Conservation (phyloP, 1,140 invertebrate species). For the Neodiprion fabricii region DNA sequence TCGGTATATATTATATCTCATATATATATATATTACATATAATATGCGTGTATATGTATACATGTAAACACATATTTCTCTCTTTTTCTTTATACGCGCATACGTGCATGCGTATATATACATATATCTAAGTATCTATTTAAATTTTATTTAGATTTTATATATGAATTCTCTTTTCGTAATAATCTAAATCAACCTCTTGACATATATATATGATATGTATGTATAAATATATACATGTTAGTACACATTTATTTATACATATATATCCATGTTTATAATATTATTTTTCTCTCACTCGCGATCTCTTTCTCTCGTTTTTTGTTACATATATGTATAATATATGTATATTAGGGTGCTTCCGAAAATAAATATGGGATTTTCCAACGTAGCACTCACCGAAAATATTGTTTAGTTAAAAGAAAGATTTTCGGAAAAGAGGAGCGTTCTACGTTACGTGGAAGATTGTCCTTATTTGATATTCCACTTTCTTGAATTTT, state of each 20-base stretch:
- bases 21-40: constrained; percentile 22
- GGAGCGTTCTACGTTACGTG: too few species aligned
- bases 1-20: constrained; percentile 19
- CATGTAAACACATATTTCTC: not conserved
- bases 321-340: constrained; percentile 18
- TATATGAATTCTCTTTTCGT: constrained; percentile 48
- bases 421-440: too few species aligned
- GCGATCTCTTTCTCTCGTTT: constrained; percentile 32
- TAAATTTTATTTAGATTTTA: constrained; percentile 37
- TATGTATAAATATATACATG: constrained; percentile 21
- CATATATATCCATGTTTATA: not conserved
- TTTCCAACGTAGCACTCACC: too few species aligned
- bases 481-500: too few species aligned
- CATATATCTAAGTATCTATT: constrained; percentile 32
- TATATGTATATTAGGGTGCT: too few species aligned
- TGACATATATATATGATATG: constrained; percentile 20
- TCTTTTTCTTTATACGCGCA: constrained; percentile 26
- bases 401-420: too few species aligned
- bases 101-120: constrained; percentile 31
- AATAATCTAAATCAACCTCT: constrained; percentile 45
- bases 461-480: too few species aligned
- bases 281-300: too few species aligned
- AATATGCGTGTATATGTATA: constrained; percentile 24
- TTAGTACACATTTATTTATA: constrained; percentile 19
- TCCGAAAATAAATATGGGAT: too few species aligned